Conservation (phyloP, 2,888 invertebrate genomes). For the Silvanus unidentatus region DNA sequence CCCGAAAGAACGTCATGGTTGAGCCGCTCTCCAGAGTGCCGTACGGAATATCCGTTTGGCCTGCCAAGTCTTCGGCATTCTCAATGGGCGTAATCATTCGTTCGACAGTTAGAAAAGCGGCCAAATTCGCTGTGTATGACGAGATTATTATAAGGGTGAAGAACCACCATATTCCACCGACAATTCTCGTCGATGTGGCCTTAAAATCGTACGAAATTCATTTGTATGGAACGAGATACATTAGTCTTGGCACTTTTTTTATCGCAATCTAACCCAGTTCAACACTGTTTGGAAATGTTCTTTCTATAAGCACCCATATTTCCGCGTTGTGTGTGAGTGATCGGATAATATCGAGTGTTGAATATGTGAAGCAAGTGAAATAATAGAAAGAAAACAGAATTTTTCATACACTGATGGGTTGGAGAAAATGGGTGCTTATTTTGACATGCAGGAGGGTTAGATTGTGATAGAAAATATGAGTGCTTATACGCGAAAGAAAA, state of each 20-base stretch:
- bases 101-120: conserved; percentile 86
- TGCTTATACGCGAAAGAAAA: conserved; percentile 28
- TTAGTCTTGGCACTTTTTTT: background rate
- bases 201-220: too few species aligned
- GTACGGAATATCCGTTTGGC: conserved; percentile 77
- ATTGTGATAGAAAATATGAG: conserved; percentile 30
- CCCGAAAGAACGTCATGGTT: conserved; percentile 84
- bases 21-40: conserved; percentile 79
- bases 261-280: conserved; percentile 4
- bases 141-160: conserved; percentile 86
- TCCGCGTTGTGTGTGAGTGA: too few species aligned
- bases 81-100: conserved; percentile 83
- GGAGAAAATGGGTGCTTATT: conserved; percentile 30
- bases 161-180: conserved; percentile 88
- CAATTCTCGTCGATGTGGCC: conserved; percentile 71
- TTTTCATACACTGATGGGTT: too few species aligned
- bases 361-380: conserved; percentile 1
- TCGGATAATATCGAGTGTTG: too few species aligned
- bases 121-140: conserved; percentile 87
- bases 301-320: conserved; percentile 30
- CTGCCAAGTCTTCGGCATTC: conserved; percentile 74
- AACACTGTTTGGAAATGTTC: background rate
- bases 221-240: conserved; percentile 10
- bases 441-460: conserved; percentile 28
- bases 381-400: conserved; percentile 6